Conservation (phyloP, 2,113 vertebrate species). For the Amphiprion ocellaris region DNA sequence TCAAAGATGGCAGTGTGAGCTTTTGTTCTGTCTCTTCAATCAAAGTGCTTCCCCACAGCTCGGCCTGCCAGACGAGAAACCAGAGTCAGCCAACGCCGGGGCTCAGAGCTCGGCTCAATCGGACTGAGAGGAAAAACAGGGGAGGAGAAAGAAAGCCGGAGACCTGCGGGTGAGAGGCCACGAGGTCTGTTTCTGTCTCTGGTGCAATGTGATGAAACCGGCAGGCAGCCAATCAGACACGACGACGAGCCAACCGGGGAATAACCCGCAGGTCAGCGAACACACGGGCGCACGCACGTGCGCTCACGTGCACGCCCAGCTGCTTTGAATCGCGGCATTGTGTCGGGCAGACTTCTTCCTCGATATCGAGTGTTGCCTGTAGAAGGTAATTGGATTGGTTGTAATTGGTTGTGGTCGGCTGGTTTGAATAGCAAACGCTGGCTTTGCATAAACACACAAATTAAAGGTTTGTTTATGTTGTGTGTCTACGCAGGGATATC, state of each 20-base stretch:
- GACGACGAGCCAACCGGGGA: conserved; percentile 71
- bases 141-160: conserved; percentile 36
- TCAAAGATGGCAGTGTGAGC: conserved; percentile 66
- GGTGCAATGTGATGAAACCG: conserved; percentile 80
- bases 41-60: conserved; percentile 74
- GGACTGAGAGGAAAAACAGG: conserved; percentile 33
- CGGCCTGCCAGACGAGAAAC: conserved; percentile 69
- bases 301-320: conserved; percentile 24
- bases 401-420: conserved; percentile 78
- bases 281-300: conserved; percentile 28
- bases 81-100: conserved; percentile 66
- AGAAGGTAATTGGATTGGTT: conserved; percentile 76
- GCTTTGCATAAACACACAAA: conserved; percentile 78
- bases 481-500: conserved; percentile 37
- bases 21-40: conserved; percentile 76
- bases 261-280: conserved; percentile 74
- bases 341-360: conserved; percentile 59
- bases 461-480: conserved; percentile 66
- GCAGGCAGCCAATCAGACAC: conserved; percentile 78
- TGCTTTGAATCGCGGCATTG: conserved; percentile 52
- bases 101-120: conserved; percentile 53
- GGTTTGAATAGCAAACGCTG: conserved; percentile 71
- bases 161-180: conserved; percentile 76
- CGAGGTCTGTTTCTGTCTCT: conserved; percentile 77
- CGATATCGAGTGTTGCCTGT: conserved; percentile 75